Evolutionary conservation across 1,140 invertebrate genomes (phyloP).

Genomic region (Habropoda laboriosa): DNA sequence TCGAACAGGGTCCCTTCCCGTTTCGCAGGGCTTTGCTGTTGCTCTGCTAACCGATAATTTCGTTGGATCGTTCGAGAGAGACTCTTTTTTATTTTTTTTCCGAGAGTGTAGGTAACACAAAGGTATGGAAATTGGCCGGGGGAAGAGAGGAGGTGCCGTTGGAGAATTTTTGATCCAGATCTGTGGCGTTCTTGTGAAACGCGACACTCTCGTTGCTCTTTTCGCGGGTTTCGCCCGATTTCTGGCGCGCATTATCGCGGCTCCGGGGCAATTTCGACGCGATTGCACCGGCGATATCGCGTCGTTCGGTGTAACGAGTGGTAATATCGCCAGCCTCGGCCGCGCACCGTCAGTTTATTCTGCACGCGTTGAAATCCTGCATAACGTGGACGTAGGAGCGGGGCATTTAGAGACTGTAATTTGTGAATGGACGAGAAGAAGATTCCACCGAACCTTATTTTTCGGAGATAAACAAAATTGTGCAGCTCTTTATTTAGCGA

Average conservation of each 20-base stretch:
- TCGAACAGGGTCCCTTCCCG: background rate
- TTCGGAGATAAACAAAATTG: too few species aligned
- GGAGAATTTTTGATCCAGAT: background rate
- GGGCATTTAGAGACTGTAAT: too few species aligned
- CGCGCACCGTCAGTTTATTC: too few species aligned
- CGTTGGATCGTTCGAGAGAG: background rate
- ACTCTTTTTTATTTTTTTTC: background rate
- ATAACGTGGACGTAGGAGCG: too few species aligned
- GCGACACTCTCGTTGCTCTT: background rate
- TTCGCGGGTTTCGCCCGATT: background rate
- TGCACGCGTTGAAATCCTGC: background rate
- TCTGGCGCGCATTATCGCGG: constrained; percentile 5
- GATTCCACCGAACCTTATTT: too few species aligned
- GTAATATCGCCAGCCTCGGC: too few species aligned
- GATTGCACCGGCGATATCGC: constrained; percentile 11
- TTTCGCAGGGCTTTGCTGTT: background rate
- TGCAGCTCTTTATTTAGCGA: too few species aligned
- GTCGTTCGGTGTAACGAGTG: background rate
- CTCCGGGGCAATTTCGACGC: background rate
- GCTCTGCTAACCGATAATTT: background rate
- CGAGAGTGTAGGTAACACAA: background rate
- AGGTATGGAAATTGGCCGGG: background rate
- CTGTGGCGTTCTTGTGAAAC: background rate
- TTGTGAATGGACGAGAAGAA: too few species aligned
- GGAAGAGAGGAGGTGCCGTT: background rate